phyloP scores from a whole-genome alignment of 2,888 invertebrate species.

The Diploptera punctata region DNA sequence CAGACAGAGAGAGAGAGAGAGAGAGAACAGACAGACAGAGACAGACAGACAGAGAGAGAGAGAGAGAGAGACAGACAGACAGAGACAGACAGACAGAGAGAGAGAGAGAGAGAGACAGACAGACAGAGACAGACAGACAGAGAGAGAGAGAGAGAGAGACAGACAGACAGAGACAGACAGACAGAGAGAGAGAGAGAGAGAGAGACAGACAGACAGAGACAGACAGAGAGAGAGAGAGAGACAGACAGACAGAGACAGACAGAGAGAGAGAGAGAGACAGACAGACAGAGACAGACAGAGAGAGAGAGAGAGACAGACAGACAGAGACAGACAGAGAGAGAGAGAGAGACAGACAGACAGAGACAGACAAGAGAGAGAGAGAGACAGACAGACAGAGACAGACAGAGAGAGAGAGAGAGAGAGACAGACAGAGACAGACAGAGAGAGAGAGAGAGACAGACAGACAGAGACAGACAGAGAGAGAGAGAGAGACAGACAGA shows the following conservation, averaged over 20 bases:
- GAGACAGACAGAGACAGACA: slow-evolving; percentile 16
- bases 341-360: not conserved
- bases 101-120: not conserved
- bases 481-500: not conserved
- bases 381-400: not conserved
- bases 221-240: not conserved
- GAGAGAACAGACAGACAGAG: not conserved
- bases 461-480: slow-evolving; percentile 13
- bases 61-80: not conserved
- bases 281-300: not conserved
- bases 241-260: not conserved
- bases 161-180: not conserved
- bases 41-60: not conserved
- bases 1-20: not conserved
- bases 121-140: not conserved
- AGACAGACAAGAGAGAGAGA: not conserved
- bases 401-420: not conserved
- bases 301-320: not conserved
- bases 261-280: not conserved
- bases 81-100: not conserved
- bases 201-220: not conserved
- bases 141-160: not conserved
- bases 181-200: not conserved
- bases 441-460: slow-evolving; percentile 1
- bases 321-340: not conserved